phyloP scores from a whole-genome alignment of 1,140 invertebrate species.

The Drosophila truncata region DNA sequence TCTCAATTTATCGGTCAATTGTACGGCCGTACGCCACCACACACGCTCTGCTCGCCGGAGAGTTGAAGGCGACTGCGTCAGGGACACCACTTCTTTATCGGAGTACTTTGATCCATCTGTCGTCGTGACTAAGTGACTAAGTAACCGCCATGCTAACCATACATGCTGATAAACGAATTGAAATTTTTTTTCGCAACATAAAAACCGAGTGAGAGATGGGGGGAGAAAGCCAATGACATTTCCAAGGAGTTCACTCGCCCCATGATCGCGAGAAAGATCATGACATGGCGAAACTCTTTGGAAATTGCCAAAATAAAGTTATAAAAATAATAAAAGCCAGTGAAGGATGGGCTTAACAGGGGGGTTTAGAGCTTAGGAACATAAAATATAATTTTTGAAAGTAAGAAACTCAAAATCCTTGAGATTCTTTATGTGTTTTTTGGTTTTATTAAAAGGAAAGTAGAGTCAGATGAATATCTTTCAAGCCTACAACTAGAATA shows the following conservation, averaged over 20 bases:
- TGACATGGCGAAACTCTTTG: conserved; percentile 59
- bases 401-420: background rate
- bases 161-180: conserved; percentile 42
- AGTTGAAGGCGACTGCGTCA: conserved; percentile 59
- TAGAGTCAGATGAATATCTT: background rate
- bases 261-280: conserved; percentile 38
- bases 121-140: conserved; percentile 45
- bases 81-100: conserved; percentile 57
- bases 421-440: background rate
- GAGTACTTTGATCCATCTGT: conserved; percentile 52
- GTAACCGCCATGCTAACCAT: conserved; percentile 23
- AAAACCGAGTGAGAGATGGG: conserved; percentile 24
- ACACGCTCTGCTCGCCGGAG: conserved; percentile 1
- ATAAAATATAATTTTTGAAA: background rate
- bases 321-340: background rate
- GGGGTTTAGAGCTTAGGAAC: background rate
- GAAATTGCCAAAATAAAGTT: conserved; percentile 35
- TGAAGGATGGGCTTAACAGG: background rate
- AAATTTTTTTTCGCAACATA: conserved; percentile 46
- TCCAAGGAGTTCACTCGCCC: conserved; percentile 72
- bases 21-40: conserved; percentile 17
- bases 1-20: conserved; percentile 66
- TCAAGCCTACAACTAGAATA: background rate
- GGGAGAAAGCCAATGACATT: conserved; percentile 76
- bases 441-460: background rate